Percentiles rank a stretch among this genome's conserved stretches.
Evolutionary conservation across 2,888 invertebrate genomes (phyloP).

Genomic region (Mimas tiliae): DNA sequence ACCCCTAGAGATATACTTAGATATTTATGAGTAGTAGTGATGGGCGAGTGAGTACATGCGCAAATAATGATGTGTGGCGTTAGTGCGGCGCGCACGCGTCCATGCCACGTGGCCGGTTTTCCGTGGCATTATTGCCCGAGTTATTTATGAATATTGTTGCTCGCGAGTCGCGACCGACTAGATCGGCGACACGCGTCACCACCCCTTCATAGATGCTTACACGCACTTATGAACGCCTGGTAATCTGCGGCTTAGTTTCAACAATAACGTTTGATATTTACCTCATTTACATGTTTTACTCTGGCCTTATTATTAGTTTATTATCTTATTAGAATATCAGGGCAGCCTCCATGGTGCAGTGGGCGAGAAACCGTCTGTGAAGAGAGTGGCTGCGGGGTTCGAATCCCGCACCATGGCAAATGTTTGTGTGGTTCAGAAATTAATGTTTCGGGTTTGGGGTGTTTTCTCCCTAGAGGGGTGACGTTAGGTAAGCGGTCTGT

Average conservation of each 20-base stretch:
- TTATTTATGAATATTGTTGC: conserved; percentile 83
- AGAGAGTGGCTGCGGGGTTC: too few species aligned
- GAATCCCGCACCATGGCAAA: too few species aligned
- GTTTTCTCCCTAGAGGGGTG: too few species aligned
- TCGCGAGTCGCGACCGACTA: conserved; percentile 49
- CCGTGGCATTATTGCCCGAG: conserved; percentile 62
- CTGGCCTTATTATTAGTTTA: not conserved
- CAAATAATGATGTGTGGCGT: conserved; percentile 75
- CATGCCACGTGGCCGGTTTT: conserved; percentile 58
- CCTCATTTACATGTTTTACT: conserved; percentile 7
- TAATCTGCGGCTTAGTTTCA: conserved; percentile 25
- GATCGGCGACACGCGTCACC: conserved; percentile 64
- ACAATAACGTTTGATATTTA: conserved; percentile 1
- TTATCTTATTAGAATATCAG: not conserved
- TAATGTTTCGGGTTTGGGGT: too few species aligned
- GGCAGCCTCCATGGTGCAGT: too few species aligned
- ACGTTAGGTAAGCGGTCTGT: too few species aligned
- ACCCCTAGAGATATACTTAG: conserved; percentile 31
- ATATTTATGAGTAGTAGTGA: conserved; percentile 39
- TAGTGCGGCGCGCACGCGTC: conserved; percentile 54
- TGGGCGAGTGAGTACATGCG: conserved; percentile 59
- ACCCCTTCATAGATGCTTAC: conserved; percentile 56
- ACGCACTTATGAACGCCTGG: conserved; percentile 60
- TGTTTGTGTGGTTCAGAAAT: too few species aligned
- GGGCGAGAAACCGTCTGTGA: too few species aligned